Evolutionary conservation across 1,140 invertebrate genomes (phyloP), one percentile per base, ranked within the genome.

Genomic region (Helicorthomorpha holstii): DNA sequence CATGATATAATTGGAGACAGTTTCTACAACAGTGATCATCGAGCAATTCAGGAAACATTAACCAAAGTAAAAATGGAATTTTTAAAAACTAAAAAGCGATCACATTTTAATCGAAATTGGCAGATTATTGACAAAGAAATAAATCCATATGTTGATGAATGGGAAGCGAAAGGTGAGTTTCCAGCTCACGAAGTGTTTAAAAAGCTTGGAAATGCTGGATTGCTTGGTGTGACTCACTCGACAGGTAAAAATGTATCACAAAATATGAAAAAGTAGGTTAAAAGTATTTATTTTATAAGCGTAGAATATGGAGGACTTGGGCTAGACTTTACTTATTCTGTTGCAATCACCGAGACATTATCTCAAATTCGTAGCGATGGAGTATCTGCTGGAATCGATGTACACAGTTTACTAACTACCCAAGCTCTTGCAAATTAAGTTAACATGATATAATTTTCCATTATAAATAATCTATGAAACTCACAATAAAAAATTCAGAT

Each of bases 271-370:
- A 24, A 2, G 51, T 46, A 7, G 24, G 50, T 1, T 26, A 24
- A 49, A 25, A 1, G 14, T 47, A 53, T 48, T 41, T 51, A 27
- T 52, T 56, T 27, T 50, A 22, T 25, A 29, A 52, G 62, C 63
- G 51, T 54, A 75, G 76, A 75, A 56, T 78, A 75, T 67, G 75
- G 75, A 27, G 76, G 77, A 3, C 57, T 74, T 12, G 77, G 73
- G 2, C 59, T 79, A 42, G 74, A 76, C 59, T 79, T 72, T 59
- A 69, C 70, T 16, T 79, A 74, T 61, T 67, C 65, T 51, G 59
- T 75, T 3, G 76, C 76, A 10, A 60, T 75, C 27, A 63, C 72
- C 23, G 77, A 79, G 62, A 72, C 73, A 57, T 54, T 78, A 27
- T 74, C 75, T 22, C 58, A 59, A 27, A 70, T 76, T 43, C 69